Evolutionary conservation across 1,140 invertebrate species (phyloP), one percentile per base, ranked within the genome.

Genomic region (Argopecten irradians): DNA sequence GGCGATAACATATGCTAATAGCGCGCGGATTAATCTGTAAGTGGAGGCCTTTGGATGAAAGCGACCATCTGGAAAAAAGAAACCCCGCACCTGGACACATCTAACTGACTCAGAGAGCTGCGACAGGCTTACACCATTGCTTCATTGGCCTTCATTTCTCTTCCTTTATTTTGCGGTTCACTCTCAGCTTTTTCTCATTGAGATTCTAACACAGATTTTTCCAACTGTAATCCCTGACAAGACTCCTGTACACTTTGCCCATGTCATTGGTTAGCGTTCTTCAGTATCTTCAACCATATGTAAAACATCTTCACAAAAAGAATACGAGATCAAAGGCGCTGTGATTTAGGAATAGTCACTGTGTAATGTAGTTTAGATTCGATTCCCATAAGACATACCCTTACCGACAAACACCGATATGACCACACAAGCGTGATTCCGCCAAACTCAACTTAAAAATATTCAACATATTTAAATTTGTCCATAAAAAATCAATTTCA

Each of bases 381-480:
- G 55, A 71, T 71, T 71, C 55, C 55, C 55, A 71, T 71, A 71
- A 71, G 55, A 71, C 55, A 71, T 71, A 71, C 55, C 55, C 55
- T 28, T 3, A 71, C 55, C 7, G 22, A 71, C 55, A 71, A 71
- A 71, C n/a, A 5, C 55, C n/a, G 55, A 71, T 71, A n/a, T 71
- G 55, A 71, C 55, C 55, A 71, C 55, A 71, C 55, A 71, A 71
- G 22, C 55, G 55, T 71, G 55, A 71, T 71, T 71, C 55, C 55
- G 55, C 3, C 55, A 71, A 5, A 71, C 55, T 28, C 5, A 71
- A 71, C 55, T 28, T 71, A 16, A 71, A 71, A 71, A 71, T 71
- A 71, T 71, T 71, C 55, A 71, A 71, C 55, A 71, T 71, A 71
- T 71, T 71, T 71, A 71, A 71, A 71, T 71, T 71, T 71, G 55